These are phyloP conservation scores for Drosophila borborema DNA, from an alignment of 2,888 invertebrate genomes.

Conservation along the genomic window DNA sequence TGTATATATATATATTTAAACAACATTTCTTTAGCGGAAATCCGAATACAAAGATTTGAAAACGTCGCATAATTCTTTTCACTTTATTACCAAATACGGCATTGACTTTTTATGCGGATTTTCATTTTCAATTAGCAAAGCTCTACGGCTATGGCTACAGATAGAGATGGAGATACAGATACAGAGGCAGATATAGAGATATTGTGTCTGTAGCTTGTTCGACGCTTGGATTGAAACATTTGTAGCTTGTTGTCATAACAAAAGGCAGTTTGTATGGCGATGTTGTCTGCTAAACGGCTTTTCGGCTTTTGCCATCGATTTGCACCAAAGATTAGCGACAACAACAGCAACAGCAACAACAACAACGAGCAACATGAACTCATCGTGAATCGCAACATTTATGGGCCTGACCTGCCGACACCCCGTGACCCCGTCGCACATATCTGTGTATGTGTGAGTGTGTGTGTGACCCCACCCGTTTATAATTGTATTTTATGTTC, in stretches of 20 bases:
- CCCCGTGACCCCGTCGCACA: constrained; percentile 13
- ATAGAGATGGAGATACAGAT: constrained; percentile 28
- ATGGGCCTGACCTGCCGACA: constrained; percentile 76
- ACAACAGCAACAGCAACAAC: constrained; percentile 5
- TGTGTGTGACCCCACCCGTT: constrained; percentile 61
- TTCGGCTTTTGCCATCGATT: constrained; percentile 64
- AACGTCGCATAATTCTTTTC: constrained; percentile 74
- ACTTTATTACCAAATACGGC: constrained; percentile 75
- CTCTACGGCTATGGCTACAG: constrained; percentile 35
- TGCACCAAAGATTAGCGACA: constrained; percentile 64
- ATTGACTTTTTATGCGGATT: constrained; percentile 48
- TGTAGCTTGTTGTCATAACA: constrained; percentile 60
- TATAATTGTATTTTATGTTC: constrained; percentile 61
- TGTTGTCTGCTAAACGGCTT: constrained; percentile 61
- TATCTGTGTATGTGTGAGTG: constrained; percentile 8
- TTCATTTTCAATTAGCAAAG: constrained; percentile 65
- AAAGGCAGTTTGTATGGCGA: constrained; percentile 69
- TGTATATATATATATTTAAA: neutral
- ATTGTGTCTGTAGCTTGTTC: constrained; percentile 36
- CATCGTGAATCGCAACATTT: constrained; percentile 65
- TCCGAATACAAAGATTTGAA: constrained; percentile 55
- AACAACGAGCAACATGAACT: constrained; percentile 39
- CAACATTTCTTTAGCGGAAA: constrained; percentile 72
- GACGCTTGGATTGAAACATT: constrained; percentile 53
- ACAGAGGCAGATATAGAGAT: constrained; percentile 30